Evolutionary conservation across 2,888 invertebrate genomes (phyloP).

Genomic region (Rhyacophila evoluta): DNA sequence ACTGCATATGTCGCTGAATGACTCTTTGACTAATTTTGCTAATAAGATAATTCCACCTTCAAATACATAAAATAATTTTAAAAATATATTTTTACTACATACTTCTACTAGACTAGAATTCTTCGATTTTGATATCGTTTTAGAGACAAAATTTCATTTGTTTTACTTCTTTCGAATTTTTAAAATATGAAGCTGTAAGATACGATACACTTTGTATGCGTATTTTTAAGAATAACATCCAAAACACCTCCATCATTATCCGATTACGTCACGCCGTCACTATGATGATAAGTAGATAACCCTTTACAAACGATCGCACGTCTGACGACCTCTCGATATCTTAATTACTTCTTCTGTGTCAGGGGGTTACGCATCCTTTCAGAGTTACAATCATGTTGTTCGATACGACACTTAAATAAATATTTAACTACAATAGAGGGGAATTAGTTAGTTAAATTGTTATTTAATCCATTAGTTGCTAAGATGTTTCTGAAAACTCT

Average conservation of each 20-base stretch:
- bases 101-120: too few relatives aligned
- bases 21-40: too few relatives aligned
- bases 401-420: not conserved
- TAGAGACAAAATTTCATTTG: too few relatives aligned
- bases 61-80: too few relatives aligned
- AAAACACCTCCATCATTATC: slow-evolving; percentile 30
- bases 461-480: too few relatives aligned
- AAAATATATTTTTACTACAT: too few relatives aligned
- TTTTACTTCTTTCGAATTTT: too few relatives aligned
- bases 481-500: too few relatives aligned
- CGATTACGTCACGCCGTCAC: slow-evolving; percentile 11
- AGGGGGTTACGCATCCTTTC: slow-evolving; percentile 1
- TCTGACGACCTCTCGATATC: slow-evolving; percentile 36
- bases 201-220: not conserved
- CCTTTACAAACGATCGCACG: slow-evolving; percentile 28
- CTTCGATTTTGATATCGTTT: too few relatives aligned
- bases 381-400: not conserved
- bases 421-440: not conserved
- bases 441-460: too few relatives aligned
- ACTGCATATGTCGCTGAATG: too few relatives aligned
- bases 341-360: slow-evolving; percentile 27
- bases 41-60: too few relatives aligned
- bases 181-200: not conserved
- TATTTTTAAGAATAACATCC: slow-evolving; percentile 37
- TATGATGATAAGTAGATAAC: slow-evolving; percentile 26